Evolutionary conservation across 1,140 invertebrate species (phyloP), one percentile per base, ranked within the genome.

Genomic region (Phthorimaea operculella): DNA sequence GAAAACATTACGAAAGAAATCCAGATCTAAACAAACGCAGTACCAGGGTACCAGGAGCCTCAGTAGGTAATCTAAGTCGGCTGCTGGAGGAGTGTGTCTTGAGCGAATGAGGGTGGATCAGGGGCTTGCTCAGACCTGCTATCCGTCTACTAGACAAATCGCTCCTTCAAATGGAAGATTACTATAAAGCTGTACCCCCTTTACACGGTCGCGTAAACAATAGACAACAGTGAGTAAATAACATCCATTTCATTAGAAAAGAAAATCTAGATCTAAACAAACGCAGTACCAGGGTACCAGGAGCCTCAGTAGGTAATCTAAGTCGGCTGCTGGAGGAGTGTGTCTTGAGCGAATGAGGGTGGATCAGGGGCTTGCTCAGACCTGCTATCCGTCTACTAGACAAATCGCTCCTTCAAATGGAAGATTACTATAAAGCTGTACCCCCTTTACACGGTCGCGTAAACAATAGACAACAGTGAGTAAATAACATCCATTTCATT

Each of bases 71-170:
- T 56, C 33, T 15, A 15, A 54, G 55, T 58, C 17, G 47, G 51
- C 14, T 53, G 51, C 52, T 42, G 44, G 21, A 28, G 21, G 21
- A 28, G 21, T 28, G 21, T 28, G 21, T 28, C 21, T 53, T 18
- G 45, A 48, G 16, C 48, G 44, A 67, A 69, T 66, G 62, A 59
- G 58, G 58, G 21, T 18, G 67, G 67, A 69, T 72, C 63, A 67
- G 59, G 50, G 62, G 18, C 21, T 28, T 28, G n/a, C 33, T 34
- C 47, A 17, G 57, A 61, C 61, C 58, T 57, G 64, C 68, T 72
- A 72, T 78, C 68, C 63, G 63, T 74, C 72, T 73, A 64, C 63
- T 68, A 73, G 75, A 78, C 73, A 78, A 78, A 76, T 76, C 72
- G 68, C 70, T 70, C 66, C 66, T 71, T 70, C 70, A 76, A 76